A percentile compares a stretch with the other conserved stretches of the same genome.
Conservation (phyloP, 2,113 vertebrate species). For the Neotoma lepida region DNA sequence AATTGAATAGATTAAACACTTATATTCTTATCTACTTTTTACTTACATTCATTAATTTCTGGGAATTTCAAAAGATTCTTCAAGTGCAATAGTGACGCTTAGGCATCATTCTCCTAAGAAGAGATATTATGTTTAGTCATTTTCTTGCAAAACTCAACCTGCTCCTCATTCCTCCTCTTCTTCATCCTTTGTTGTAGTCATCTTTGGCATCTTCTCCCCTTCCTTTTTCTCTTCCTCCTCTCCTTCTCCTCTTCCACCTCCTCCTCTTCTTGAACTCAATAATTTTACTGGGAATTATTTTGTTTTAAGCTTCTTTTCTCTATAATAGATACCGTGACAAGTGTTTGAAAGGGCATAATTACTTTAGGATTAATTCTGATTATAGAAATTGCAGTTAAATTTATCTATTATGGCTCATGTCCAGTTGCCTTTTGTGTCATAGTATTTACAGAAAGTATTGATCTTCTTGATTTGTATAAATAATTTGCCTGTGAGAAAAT, state of each 20-base stretch:
- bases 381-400: background rate
- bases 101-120: background rate
- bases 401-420: background rate
- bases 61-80: background rate
- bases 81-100: background rate
- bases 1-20: conserved; percentile 50
- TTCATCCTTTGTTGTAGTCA: background rate
- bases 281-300: background rate
- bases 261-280: background rate
- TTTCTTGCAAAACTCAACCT: background rate
- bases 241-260: no score
- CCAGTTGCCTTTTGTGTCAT: background rate
- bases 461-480: background rate
- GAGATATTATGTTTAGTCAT: background rate
- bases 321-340: background rate
- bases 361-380: background rate
- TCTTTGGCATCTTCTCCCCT: background rate
- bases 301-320: background rate
- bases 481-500: background rate
- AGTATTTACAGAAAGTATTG: background rate
- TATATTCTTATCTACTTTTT: conserved; percentile 36
- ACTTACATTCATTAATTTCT: conserved; percentile 51
- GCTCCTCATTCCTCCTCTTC: background rate
- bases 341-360: background rate
- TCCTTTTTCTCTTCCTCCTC: background rate